Percentiles rank a stretch among this genome's conserved stretches.
Conservation (phyloP, 1,140 invertebrate genomes). For the Aphis gossypii region DNA sequence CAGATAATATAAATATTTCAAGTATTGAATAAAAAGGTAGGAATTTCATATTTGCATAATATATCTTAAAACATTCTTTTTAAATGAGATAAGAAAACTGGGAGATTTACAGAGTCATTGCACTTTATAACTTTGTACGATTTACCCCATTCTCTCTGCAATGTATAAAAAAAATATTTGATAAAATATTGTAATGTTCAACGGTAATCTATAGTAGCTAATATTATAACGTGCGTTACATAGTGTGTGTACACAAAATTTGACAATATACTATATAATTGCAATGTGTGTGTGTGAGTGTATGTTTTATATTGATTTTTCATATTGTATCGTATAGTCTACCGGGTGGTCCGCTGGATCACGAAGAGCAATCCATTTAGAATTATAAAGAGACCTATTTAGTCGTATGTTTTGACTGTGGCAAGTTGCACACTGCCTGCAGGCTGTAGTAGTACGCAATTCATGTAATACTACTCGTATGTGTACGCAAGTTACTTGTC, state of each 20-base stretch:
- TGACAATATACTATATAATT: background rate
- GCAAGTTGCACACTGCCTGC: background rate
- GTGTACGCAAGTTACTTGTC: background rate
- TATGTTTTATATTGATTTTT: background rate
- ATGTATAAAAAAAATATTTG: background rate
- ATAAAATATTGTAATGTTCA: background rate
- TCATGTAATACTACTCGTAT: background rate
- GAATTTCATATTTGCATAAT: no score
- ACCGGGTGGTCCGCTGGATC: slow-evolving; percentile 19
- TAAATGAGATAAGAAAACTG: background rate
- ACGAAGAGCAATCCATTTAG: slow-evolving; percentile 24
- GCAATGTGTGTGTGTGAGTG: background rate
- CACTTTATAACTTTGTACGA: background rate
- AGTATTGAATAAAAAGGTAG: no score
- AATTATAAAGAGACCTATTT: background rate
- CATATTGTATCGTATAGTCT: background rate
- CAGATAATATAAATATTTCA: no score
- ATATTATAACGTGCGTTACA: background rate
- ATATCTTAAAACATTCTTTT: no score
- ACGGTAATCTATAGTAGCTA: background rate
- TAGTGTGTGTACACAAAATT: background rate
- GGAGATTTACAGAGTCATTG: background rate
- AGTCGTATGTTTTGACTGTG: background rate
- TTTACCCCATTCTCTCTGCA: no score
- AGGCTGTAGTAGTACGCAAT: background rate